Base-by-base conservation (phyloP, 2,797 vertebrate genomes). In the Lemur catta region DNA sequence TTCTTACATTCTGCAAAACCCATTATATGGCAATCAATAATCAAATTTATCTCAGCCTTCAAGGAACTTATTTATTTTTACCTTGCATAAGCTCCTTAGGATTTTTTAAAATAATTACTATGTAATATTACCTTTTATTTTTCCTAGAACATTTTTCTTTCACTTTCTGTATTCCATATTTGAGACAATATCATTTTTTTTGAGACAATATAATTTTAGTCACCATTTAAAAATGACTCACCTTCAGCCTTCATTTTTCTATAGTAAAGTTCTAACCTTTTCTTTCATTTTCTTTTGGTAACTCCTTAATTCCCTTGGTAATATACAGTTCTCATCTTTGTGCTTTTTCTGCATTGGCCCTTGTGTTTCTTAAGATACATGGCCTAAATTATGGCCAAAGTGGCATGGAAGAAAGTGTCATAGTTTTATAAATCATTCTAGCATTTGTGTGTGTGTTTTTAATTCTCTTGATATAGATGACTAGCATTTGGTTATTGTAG, bases 181-280 rank as follows among this genome's bases (percentile, higher is more conserved):
- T 89, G 55, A 95, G 30, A 94, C 7, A 96, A 69, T n/a, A 67
- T 63, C 14, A 59, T 93, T 95, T 75, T 76, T 41, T 86, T 89
- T 89, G 52, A 95, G 30, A 94, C 7, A 96, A 71, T n/a, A 67
- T 63, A 18, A 59, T 93, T 95, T 75, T 76, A 57, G 30, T 79
- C 22, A 26, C 10, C 6, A 69, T 74, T 43, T 78, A 30, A 59
- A 72, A 92, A 52, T 76, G n/a, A 67, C 38, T 80, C 35, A 71
- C 22, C 12, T 1, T 85, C 12, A 43, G 30, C 38, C n/a, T 89
- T 82, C 17, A 81, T 86, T 93, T 91, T 85, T 90, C 61, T 67
- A 41, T 33, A 69, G 3, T 63, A 7, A 71, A 69, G 24, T 67
- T 89, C 43, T 84, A n/a, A 71, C 46, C 24, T 94, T 55, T 76